phyloP scores from a whole-genome alignment of 2,113 vertebrate species.

The Strix uralensis region DNA sequence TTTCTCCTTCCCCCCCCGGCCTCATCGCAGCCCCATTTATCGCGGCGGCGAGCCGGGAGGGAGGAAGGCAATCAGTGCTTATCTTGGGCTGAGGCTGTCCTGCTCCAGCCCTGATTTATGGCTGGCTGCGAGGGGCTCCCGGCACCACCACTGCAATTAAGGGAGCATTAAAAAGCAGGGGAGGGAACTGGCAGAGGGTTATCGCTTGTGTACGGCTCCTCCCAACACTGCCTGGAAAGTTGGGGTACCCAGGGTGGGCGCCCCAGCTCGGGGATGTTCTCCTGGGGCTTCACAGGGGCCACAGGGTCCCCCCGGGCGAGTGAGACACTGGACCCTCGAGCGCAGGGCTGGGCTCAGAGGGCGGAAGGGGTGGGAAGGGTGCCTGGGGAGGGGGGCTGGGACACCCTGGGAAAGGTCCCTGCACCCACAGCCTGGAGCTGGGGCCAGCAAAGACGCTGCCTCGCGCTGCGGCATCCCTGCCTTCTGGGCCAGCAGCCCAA shows the following conservation, averaged over 20 bases:
- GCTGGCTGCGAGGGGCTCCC: not conserved
- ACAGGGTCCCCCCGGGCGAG: fast-evolving
- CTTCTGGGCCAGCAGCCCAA: not conserved
- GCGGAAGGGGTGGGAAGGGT: not conserved
- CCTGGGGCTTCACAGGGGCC: not conserved
- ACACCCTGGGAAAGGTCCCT: not conserved
- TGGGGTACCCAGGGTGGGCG: not conserved
- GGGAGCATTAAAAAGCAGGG: not conserved
- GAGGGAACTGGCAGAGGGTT: fast-evolving
- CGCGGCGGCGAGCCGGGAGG: not conserved
- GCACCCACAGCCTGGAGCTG: not conserved
- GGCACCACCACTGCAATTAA: not conserved
- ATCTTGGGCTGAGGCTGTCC: not conserved
- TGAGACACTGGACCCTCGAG: fast-evolving
- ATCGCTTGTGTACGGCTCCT: fast-evolving
- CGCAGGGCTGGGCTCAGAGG: not conserved
- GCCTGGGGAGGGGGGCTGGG: not conserved
- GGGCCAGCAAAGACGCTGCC: not conserved
- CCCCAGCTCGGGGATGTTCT: not conserved
- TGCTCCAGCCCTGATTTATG: not conserved
- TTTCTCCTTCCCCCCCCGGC: not conserved
- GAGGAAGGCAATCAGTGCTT: not conserved
- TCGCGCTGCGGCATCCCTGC: not conserved
- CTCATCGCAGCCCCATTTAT: not conserved
- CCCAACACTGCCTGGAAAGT: not conserved